phyloP scores from a whole-genome alignment of 1,140 invertebrate species.

The Pseudachorutes palmiensis region DNA sequence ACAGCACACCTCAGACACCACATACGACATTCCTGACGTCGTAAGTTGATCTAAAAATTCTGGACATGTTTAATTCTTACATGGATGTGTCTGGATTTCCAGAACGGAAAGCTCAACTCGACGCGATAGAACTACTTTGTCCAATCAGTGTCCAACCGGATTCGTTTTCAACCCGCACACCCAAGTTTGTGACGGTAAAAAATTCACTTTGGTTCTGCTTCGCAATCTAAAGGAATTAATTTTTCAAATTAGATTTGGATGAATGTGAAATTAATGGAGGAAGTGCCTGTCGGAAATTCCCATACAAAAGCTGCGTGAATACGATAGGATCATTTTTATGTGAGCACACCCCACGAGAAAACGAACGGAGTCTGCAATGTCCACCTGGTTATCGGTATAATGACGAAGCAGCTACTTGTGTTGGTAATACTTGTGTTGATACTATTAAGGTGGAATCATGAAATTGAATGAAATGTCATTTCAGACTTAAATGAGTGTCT shows the following conservation, averaged over 20 bases:
- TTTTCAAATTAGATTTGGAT: slow-evolving; percentile 52
- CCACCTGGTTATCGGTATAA: slow-evolving; percentile 55
- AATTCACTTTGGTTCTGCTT: slow-evolving; percentile 5
- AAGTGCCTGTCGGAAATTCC: slow-evolving; percentile 46
- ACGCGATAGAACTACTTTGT: neutral
- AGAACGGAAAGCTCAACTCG: neutral
- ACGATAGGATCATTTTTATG: slow-evolving; percentile 59
- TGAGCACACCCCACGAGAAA: slow-evolving; percentile 43
- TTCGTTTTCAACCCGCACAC: slow-evolving; percentile 53
- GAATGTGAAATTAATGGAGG: slow-evolving; percentile 49
- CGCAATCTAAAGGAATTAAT: neutral
- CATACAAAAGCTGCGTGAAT: slow-evolving; percentile 53
- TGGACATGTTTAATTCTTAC: no score
- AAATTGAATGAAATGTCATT: no score
- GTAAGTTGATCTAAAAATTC: no score
- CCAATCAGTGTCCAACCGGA: slow-evolving; percentile 51
- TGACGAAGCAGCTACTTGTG: slow-evolving; percentile 45
- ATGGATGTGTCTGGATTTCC: neutral
- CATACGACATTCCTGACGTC: no score
- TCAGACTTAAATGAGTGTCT: slow-evolving; percentile 64
- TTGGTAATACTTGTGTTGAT: slow-evolving; percentile 40
- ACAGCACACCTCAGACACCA: neutral
- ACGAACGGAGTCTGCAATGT: slow-evolving; percentile 42
- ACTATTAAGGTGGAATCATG: neutral
- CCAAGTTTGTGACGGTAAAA: slow-evolving; percentile 60